Conservation (phyloP, 1,140 invertebrate species). For the Pogonomyrmex barbatus region DNA sequence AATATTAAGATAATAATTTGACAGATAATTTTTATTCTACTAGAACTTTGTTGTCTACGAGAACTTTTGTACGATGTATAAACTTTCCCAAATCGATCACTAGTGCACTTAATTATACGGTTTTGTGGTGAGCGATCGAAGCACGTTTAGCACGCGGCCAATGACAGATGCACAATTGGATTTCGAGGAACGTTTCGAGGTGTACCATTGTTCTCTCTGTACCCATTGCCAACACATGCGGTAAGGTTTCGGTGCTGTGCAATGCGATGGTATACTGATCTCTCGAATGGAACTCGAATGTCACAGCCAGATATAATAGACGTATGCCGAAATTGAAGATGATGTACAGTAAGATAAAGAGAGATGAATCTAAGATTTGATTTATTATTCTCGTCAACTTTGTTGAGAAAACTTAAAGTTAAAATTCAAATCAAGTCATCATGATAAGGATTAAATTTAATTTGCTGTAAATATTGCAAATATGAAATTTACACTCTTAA, state of each 20-base stretch:
- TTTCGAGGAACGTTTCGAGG: slow-evolving; percentile 47
- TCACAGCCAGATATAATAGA: slow-evolving; percentile 35
- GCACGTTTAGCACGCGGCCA: background rate
- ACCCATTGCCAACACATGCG: slow-evolving; percentile 12
- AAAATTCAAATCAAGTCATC: background rate
- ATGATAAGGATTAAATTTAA: background rate
- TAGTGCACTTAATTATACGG: background rate
- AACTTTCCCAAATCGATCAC: slow-evolving; percentile 8
- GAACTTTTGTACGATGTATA: background rate
- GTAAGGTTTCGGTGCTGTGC: slow-evolving; percentile 28
- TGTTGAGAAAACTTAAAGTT: background rate
- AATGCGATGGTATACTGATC: slow-evolving; percentile 28
- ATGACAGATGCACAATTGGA: slow-evolving; percentile 50
- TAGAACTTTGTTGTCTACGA: background rate
- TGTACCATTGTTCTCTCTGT: slow-evolving; percentile 37
- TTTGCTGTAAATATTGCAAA: background rate
- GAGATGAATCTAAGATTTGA: background rate
- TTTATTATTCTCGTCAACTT: background rate
- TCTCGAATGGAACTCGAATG: slow-evolving; percentile 42
- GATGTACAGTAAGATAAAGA: slow-evolving; percentile 10
- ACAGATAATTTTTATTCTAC: background rate
- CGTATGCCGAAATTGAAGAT: slow-evolving; percentile 38
- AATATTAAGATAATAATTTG: slow-evolving; percentile 15
- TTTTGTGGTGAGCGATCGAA: background rate
- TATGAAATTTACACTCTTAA: slow-evolving; percentile 7